Conservation (phyloP, 92 coral and sea anemone genomes). For the Siderastrea siderea region DNA sequence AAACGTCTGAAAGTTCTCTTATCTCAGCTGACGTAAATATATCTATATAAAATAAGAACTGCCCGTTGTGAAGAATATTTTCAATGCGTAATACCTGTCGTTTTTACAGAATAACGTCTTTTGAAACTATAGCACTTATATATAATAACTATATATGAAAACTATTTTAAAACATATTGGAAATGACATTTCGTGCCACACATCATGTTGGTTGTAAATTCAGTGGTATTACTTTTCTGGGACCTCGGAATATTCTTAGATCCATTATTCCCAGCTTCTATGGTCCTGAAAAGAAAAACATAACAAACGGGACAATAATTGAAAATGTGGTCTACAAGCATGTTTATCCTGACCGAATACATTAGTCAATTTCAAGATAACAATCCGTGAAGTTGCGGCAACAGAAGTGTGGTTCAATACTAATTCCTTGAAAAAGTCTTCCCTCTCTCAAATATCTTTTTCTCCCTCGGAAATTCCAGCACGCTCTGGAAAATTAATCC, state of each 20-base stretch:
- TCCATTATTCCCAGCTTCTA: constrained; percentile 2
- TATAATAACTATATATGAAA: no score
- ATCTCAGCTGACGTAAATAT: background rate
- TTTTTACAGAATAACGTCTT: no score
- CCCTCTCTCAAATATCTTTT: background rate
- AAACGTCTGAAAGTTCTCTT: constrained; percentile 12
- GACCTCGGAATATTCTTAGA: background rate
- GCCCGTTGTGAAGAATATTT: background rate
- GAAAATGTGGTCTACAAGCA: constrained; percentile 18
- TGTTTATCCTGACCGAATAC: constrained; percentile 10
- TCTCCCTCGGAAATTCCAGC: background rate
- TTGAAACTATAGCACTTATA: no score
- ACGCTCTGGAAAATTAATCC: background rate
- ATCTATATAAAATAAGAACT: background rate
- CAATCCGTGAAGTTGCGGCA: background rate
- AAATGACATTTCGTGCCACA: no score
- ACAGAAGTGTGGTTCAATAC: background rate
- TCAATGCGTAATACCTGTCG: background rate
- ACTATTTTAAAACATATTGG: no score
- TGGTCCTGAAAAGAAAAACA: constrained; percentile 8
- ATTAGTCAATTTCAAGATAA: constrained; percentile 10
- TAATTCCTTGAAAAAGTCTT: background rate
- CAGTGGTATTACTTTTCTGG: background rate
- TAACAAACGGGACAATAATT: constrained; percentile 1
- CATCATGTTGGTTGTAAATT: no score